phyloP scores from a whole-genome alignment of 2,113 vertebrate genomes.

The Corythornis madagascariensis region DNA sequence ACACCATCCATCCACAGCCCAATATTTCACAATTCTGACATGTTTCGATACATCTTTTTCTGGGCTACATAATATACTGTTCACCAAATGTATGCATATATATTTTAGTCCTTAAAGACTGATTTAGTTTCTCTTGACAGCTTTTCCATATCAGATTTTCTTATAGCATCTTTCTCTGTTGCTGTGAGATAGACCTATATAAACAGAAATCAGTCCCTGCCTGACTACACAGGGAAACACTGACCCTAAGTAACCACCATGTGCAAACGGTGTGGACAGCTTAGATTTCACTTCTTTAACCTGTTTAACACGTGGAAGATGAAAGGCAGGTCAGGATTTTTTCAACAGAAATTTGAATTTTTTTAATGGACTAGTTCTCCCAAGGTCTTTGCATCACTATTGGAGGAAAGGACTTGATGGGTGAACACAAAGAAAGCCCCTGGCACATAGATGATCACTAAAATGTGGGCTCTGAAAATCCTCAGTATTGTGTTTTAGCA shows the following conservation, averaged over 20 bases:
- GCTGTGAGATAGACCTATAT: not conserved
- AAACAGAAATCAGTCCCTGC: slow-evolving; percentile 25
- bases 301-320: not conserved
- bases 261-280: fast-evolving
- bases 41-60: not conserved
- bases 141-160: not conserved
- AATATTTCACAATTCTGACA: not conserved
- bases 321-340: not conserved
- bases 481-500: not conserved
- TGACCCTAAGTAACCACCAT: not conserved
- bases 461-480: not conserved
- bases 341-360: not conserved
- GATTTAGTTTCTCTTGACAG: not conserved
- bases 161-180: not conserved
- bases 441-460: not conserved
- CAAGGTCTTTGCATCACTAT: not conserved
- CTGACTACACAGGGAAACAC: not conserved
- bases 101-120: not conserved
- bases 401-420: not conserved
- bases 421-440: not conserved
- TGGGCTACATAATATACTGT: not conserved
- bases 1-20: not conserved
- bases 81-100: not conserved
- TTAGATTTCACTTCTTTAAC: not conserved
- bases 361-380: not conserved